Conservation (phyloP, 1,140 invertebrate genomes). For the Lasioglossum baleicum region DNA sequence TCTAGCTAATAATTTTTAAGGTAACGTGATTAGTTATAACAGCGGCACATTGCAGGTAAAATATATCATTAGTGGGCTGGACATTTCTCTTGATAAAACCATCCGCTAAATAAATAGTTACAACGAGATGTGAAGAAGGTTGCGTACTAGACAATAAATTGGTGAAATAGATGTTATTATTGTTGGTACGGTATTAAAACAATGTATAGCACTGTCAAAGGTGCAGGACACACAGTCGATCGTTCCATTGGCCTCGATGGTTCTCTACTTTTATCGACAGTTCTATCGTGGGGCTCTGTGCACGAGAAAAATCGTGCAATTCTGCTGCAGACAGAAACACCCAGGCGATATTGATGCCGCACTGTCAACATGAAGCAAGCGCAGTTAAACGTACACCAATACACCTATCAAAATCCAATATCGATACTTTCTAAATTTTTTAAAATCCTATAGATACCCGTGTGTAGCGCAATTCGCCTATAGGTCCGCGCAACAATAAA, state of each 20-base stretch:
- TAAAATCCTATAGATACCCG: conserved; percentile 30
- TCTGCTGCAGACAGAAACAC: conserved; percentile 38
- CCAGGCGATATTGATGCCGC: conserved; percentile 35
- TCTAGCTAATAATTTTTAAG: too few species aligned
- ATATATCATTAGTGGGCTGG: too few species aligned
- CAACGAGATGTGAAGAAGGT: too few species aligned
- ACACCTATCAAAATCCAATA: conserved; percentile 42
- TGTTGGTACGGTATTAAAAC: neutral
- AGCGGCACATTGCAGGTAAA: too few species aligned
- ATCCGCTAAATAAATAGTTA: too few species aligned
- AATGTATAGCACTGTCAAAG: neutral
- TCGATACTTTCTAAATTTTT: conserved; percentile 43
- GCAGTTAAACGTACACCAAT: conserved; percentile 39
- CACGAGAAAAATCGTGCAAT: conserved; percentile 37
- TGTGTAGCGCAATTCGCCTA: neutral
- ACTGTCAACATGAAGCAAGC: conserved; percentile 36
- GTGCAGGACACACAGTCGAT: neutral
- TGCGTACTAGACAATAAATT: too few species aligned
- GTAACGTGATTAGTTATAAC: too few species aligned
- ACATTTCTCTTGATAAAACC: too few species aligned
- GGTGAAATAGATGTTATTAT: neutral
- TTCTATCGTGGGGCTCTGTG: conserved; percentile 2
- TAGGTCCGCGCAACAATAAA: neutral
- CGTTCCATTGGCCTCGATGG: neutral
- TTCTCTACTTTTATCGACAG: conserved; percentile 29